Percentiles rank a stretch among this genome's conserved stretches.
phyloP scores from a whole-genome alignment of 2,797 vertebrate genomes.

The Pantherophis alleghaniensis region DNA sequence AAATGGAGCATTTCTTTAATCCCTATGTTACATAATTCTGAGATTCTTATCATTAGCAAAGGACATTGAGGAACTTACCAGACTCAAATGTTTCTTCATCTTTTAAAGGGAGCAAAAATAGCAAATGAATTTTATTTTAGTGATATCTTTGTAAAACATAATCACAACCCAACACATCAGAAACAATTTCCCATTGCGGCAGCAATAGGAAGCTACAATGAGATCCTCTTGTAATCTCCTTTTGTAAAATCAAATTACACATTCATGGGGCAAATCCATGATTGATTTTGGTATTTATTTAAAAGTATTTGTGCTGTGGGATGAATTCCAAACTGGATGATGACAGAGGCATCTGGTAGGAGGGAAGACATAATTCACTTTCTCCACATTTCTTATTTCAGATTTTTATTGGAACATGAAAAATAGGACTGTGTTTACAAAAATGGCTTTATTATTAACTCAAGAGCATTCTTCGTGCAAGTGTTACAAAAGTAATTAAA shows the following conservation, averaged over 20 bases:
- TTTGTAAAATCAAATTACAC: not conserved
- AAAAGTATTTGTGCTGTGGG: not conserved
- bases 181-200: slow-evolving; percentile 18
- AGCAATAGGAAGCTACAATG: not conserved
- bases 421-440: not conserved
- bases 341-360: too few species aligned
- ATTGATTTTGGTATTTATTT: not conserved
- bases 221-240: not conserved
- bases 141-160: slow-evolving; percentile 18
- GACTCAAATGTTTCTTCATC: slow-evolving; percentile 98
- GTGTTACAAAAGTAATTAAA: not conserved
- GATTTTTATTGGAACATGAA: not conserved
- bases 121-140: slow-evolving; percentile 46
- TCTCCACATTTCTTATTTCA: not conserved
- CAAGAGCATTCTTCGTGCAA: not conserved
- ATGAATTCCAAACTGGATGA: not conserved
- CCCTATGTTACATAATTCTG: not conserved
- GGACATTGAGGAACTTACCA: slow-evolving; percentile 79
- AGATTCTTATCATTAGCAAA: not conserved
- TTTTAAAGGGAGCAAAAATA: slow-evolving; percentile 65
- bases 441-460: not conserved
- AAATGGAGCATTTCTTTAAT: not conserved
- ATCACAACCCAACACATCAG: slow-evolving; percentile 28
- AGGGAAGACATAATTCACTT: not conserved
- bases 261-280: not conserved